Conservation (phyloP, 2,797 vertebrate genomes). For the Dallia pectoralis region DNA sequence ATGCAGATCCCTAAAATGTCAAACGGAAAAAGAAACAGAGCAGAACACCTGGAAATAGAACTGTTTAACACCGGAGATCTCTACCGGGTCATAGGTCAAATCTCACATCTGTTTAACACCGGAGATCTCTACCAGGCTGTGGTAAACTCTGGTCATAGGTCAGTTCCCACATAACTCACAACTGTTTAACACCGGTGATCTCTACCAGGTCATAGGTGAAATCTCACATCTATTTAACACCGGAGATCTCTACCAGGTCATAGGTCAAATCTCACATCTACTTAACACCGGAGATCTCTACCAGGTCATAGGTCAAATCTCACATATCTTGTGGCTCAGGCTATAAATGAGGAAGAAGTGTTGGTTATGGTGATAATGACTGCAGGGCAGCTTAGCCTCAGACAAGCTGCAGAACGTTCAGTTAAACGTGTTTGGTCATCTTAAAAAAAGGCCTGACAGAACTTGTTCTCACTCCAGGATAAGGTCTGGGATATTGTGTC, state of each 20-base stretch:
- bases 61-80: background rate
- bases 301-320: background rate
- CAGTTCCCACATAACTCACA: background rate
- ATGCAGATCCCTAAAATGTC: conserved; percentile 33
- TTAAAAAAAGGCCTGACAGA: background rate
- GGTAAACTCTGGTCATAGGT: background rate
- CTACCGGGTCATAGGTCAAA: background rate
- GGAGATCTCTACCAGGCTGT: too few species aligned
- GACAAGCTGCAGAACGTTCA: background rate
- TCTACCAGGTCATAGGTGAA: too few species aligned
- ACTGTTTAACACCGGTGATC: too few species aligned
- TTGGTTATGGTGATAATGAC: background rate
- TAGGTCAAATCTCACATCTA: too few species aligned
- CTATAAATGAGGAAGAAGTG: background rate
- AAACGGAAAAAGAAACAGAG: conserved; percentile 27
- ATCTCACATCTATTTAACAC: background rate
- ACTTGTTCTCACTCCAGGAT: too few species aligned
- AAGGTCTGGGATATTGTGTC: background rate
- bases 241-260: background rate
- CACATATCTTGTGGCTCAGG: background rate
- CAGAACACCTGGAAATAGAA: background rate
- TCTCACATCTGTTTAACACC: too few species aligned
- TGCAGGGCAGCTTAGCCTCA: background rate
- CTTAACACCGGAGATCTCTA: too few species aligned
- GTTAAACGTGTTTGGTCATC: background rate